Evolutionary conservation across 1,140 invertebrate genomes (phyloP), one percentile per base, ranked within the genome.

Genomic region (Mercenaria mercenaria): DNA sequence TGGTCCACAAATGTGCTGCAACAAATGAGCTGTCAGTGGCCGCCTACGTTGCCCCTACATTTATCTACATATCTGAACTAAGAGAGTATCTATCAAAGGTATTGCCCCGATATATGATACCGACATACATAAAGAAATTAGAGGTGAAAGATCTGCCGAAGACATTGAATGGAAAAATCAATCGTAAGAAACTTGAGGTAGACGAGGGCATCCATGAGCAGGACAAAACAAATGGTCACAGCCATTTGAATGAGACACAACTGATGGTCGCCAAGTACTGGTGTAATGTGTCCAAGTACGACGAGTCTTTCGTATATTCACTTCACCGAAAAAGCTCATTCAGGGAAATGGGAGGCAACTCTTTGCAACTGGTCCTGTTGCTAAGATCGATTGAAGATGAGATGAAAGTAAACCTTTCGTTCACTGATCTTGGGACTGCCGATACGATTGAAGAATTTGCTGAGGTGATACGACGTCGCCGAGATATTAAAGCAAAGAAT

Each of bases 61-160:
- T 91, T 50, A 84, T 93, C 10, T 93, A 85, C 47, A n/a, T 82
- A 0, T 92, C 90, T 13, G 92, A 93, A 56, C 67, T 93, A 26
- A 59, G 88, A 61, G 92, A 93, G 84, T 92, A 93, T 50, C 80
- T 93, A 4, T 64, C 88, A 11, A 92, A 89, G 74, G 90, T 89
- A 18, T 41, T 93, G 18, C 93, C 93, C 50, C 89, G 85, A 76
- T 93, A 91, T 82, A 93, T 93, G 93, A 90, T 93, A 61, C 93
- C 93, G 6, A 89, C 88, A 11, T 93, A 80, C 64, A 93, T 93
- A 26, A 90, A 89, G 34, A 91, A 90, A 88, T 13, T 93, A 6
- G 87, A 93, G 26, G 79, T 85, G 26, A 34, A 59, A 39, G 91
- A 92, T n/a, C 91, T 92, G 50, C 93, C 93, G 8, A 88, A 88